These are phyloP conservation scores for Drosophila paranaensis DNA, from an alignment of 2,888 invertebrate genomes.

Conservation along the genomic window DNA sequence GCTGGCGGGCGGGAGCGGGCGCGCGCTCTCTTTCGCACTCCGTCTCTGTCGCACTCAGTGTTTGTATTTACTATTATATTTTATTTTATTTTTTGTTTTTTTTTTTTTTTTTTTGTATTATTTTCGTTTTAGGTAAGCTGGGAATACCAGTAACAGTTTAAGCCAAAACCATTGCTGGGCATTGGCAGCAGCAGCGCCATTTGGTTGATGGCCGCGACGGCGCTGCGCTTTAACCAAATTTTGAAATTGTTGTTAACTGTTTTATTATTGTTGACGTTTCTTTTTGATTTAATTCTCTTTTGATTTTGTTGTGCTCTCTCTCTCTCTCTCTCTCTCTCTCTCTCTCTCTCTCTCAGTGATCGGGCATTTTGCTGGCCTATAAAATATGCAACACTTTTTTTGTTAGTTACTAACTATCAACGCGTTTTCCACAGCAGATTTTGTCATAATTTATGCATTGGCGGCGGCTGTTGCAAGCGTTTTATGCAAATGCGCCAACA, in stretches of 20 bases:
- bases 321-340: too few species aligned
- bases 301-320: conserved; percentile 13
- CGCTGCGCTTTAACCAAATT: conserved; percentile 15
- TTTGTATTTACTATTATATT: neutral
- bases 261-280: conserved; percentile 1
- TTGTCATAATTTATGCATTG: conserved; percentile 48
- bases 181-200: conserved; percentile 68
- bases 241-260: conserved; percentile 1
- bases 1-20: conserved; percentile 19
- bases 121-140: conserved; percentile 54
- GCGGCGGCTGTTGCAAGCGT: conserved; percentile 34
- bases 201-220: conserved; percentile 41
- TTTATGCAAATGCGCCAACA: conserved; percentile 52
- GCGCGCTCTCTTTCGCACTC: conserved; percentile 18
- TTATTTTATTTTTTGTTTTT: too few species aligned
- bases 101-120: neutral
- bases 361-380: conserved; percentile 33
- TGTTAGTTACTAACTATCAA: conserved; percentile 14
- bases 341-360: conserved; percentile 8
- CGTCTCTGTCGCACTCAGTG: conserved; percentile 14
- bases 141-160: conserved; percentile 51
- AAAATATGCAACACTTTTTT: conserved; percentile 52
- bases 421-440: conserved; percentile 28
- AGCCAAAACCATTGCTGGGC: conserved; percentile 64
- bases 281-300: conserved; percentile 24